Base-by-base conservation (phyloP, 2,797 vertebrate genomes). In the Scleropages formosus region DNA sequence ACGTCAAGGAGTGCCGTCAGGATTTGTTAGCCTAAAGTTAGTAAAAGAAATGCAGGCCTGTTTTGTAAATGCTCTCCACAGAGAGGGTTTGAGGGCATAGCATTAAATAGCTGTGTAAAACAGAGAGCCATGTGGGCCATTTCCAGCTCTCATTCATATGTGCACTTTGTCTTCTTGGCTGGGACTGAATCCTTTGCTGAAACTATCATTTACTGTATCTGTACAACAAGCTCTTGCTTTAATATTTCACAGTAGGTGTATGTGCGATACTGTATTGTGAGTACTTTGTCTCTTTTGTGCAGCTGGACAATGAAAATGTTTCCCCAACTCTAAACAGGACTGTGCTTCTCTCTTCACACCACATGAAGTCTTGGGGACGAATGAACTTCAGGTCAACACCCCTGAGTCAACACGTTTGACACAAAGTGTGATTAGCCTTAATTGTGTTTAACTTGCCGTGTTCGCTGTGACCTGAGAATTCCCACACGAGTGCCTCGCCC, bases 31-130 rank as follows among this genome's bases (percentile, higher is more conserved):
- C 76, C 12, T 18, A 77, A 86, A 88, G 82, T 77, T 86, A 88
- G 82, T 83, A 87, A 90, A 90, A 87, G 81, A 75, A 82, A 81
- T 58, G 77, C 75, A 81, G 87, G 86, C 85, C 82, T 80, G 82
- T 79, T 82, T 59, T 79, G 80, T 88, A 90, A 90, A 88, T 82
- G 85, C 80, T 89, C 88, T 88, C 87, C 84, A 80, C 7, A 81
- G 85, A 85, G 69, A 59, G 79, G 79, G 81, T 84, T 80, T 85
- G 82, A 82, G 83, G 80, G 84, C 66, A 85, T 16, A 80, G 84
- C 62, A 75, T 78, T 72, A 83, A 86, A 87, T 83, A 81, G 84
- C 77, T 76, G 16, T 24, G 31, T 27, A 20, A 58, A 60, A 44
- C 51, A 56, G 20, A 51, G 74, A 51, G 26, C 18, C 10, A 56